Percentiles rank a stretch among this genome's conserved stretches.
phyloP scores from a whole-genome alignment of 2,113 vertebrate genomes.

The Gasterosteus nipponicus region DNA sequence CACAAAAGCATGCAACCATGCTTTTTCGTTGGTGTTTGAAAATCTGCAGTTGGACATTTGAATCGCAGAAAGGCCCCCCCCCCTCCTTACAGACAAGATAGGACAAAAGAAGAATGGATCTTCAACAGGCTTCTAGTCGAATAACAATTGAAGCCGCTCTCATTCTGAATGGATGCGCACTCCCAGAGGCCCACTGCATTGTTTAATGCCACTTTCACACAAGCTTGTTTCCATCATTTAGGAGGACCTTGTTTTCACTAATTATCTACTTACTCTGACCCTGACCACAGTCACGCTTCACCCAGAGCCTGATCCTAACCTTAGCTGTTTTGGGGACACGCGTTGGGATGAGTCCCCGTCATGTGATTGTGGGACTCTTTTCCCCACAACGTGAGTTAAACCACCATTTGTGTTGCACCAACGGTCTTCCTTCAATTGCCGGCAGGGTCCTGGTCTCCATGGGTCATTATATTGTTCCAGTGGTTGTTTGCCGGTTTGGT shows the following conservation, averaged over 20 bases:
- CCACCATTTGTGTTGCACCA: not conserved
- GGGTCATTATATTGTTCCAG: conserved; percentile 29
- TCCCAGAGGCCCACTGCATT: conserved; percentile 35
- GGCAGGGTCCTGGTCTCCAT: not conserved
- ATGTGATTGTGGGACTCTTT: not conserved
- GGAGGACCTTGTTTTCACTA: not conserved
- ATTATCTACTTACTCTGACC: not conserved
- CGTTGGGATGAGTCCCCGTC: not conserved
- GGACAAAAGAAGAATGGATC: not conserved
- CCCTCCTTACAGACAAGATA: not conserved
- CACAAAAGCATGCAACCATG: no score
- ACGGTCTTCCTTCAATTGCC: conserved; percentile 3
- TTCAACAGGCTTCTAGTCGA: conserved; percentile 7
- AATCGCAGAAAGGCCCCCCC: not conserved
- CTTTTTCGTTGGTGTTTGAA: not conserved
- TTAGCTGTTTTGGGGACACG: not conserved
- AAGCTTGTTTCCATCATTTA: not conserved
- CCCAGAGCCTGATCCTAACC: not conserved
- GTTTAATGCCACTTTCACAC: conserved; percentile 13
- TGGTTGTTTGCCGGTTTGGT: conserved; percentile 28
- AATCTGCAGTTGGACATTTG: not conserved
- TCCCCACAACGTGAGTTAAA: not conserved
- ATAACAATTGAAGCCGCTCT: conserved; percentile 5
- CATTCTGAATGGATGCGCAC: conserved; percentile 23
- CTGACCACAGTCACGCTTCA: not conserved